These are phyloP conservation scores for Platichthys stellatus DNA, from an alignment of 2,113 vertebrate genomes.

Conservation along the genomic window DNA sequence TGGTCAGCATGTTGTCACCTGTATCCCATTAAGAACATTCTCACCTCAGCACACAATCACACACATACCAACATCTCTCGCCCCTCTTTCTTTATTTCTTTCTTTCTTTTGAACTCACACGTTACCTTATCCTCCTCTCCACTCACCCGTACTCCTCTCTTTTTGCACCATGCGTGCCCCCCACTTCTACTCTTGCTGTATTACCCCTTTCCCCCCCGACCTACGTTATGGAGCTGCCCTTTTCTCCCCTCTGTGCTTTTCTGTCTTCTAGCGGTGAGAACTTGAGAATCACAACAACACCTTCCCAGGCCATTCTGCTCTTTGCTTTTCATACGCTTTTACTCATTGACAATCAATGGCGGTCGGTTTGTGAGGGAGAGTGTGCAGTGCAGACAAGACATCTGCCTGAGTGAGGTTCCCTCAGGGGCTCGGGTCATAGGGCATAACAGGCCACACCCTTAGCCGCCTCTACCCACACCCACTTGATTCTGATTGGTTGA, in stretches of 20 bases:
- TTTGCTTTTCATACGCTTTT: slow-evolving; percentile 46
- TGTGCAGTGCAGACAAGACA: slow-evolving; percentile 46
- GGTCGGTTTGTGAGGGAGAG: slow-evolving; percentile 33
- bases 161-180: slow-evolving; percentile 51
- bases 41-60: slow-evolving; percentile 78
- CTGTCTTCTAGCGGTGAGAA: slow-evolving; percentile 30
- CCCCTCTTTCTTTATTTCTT: slow-evolving; percentile 21
- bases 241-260: slow-evolving; percentile 14
- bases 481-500: slow-evolving; percentile 64
- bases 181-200: slow-evolving; percentile 58
- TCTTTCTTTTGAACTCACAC: slow-evolving; percentile 28
- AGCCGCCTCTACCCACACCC: slow-evolving; percentile 46
- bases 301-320: slow-evolving; percentile 39
- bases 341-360: slow-evolving; percentile 38
- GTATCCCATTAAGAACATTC: slow-evolving; percentile 82
- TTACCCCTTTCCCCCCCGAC: slow-evolving; percentile 38
- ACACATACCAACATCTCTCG: slow-evolving; percentile 49
- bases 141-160: slow-evolving; percentile 52
- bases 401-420: slow-evolving; percentile 62
- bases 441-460: slow-evolving; percentile 65
- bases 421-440: slow-evolving; percentile 69
- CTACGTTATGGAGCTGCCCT: slow-evolving; percentile 46
- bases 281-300: slow-evolving; percentile 42
- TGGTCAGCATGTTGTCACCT: slow-evolving; percentile 85
- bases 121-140: slow-evolving; percentile 44